These are phyloP conservation scores for Nomada fabriciana DNA, from an alignment of 2,888 invertebrate species.

Conservation along the genomic window DNA sequence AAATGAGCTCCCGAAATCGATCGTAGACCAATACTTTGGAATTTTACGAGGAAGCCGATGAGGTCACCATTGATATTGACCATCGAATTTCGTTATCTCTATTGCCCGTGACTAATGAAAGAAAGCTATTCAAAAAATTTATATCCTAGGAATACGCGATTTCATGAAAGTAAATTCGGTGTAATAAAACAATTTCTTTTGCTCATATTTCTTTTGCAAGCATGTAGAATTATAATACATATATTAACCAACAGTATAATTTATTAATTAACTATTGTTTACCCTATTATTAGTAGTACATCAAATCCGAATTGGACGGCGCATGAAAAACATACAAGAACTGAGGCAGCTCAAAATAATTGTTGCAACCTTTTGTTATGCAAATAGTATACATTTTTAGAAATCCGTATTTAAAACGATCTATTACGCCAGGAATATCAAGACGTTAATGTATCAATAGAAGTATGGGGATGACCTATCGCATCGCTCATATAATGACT, in stretches of 20 bases:
- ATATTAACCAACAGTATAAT: no score
- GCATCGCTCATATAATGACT: slow-evolving; percentile 12
- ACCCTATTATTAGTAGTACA: no score
- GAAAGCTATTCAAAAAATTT: not conserved
- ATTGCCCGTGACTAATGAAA: slow-evolving; percentile 12
- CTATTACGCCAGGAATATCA: not conserved
- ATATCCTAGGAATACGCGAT: not conserved
- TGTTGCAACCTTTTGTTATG: no score
- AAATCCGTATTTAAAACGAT: not conserved
- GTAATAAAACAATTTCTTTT: not conserved
- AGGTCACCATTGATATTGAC: slow-evolving; percentile 58
- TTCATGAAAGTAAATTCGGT: not conserved
- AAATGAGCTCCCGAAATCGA: slow-evolving; percentile 63
- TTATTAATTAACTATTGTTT: no score
- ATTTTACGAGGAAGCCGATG: slow-evolving; percentile 62
- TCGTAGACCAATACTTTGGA: slow-evolving; percentile 54
- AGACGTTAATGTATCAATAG: not conserved
- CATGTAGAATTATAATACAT: no score
- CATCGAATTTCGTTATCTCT: slow-evolving; percentile 39
- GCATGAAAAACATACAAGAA: no score
- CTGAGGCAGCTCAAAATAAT: no score
- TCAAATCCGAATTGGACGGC: no score
- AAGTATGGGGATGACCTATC: not conserved
- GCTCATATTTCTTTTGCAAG: no score
- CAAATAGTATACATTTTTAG: not conserved